A percentile compares a stretch with the other conserved stretches of the same genome.
These are phyloP conservation scores for Pithecia hirsuta DNA, from an alignment of 2,797 vertebrate genomes.

Conservation along the genomic window DNA sequence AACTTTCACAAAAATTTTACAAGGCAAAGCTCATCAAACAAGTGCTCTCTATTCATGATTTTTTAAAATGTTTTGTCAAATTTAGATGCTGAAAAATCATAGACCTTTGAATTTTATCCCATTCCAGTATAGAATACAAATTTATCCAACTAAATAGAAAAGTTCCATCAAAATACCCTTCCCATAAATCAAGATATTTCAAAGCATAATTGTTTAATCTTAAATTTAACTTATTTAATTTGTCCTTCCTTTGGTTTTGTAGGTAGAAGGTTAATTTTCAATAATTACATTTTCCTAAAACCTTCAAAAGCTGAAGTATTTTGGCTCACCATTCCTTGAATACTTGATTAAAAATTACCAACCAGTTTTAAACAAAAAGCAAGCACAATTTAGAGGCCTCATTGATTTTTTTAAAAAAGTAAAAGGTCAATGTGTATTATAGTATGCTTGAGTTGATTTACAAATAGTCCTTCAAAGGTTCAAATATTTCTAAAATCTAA, in stretches of 20 bases:
- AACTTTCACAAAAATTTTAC: slow-evolving; percentile 8
- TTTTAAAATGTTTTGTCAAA: slow-evolving; percentile 21
- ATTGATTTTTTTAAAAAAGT: neutral
- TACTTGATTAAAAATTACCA: slow-evolving; percentile 37
- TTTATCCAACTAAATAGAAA: neutral
- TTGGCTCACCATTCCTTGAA: neutral
- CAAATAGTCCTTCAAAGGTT: neutral
- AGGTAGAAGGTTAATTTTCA: slow-evolving; percentile 37
- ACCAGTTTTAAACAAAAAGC: slow-evolving; percentile 35
- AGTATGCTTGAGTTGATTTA: neutral
- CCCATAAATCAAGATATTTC: neutral
- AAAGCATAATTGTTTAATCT: slow-evolving; percentile 35
- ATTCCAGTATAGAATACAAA: slow-evolving; percentile 22
- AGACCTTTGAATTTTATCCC: neutral
- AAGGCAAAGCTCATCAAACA: slow-evolving; percentile 14
- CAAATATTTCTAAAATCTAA: slow-evolving; percentile 40
- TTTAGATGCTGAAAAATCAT: slow-evolving; percentile 8
- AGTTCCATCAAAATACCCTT: neutral
- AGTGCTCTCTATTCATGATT: neutral
- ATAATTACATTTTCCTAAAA: slow-evolving; percentile 48
- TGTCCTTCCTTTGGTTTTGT: neutral
- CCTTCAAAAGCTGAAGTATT: neutral
- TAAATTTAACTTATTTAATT: neutral
- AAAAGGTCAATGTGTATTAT: neutral
- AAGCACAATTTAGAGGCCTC: slow-evolving; percentile 44